phyloP scores from a whole-genome alignment of 2,113 vertebrate genomes.

The Psilopogon haemacephalus region DNA sequence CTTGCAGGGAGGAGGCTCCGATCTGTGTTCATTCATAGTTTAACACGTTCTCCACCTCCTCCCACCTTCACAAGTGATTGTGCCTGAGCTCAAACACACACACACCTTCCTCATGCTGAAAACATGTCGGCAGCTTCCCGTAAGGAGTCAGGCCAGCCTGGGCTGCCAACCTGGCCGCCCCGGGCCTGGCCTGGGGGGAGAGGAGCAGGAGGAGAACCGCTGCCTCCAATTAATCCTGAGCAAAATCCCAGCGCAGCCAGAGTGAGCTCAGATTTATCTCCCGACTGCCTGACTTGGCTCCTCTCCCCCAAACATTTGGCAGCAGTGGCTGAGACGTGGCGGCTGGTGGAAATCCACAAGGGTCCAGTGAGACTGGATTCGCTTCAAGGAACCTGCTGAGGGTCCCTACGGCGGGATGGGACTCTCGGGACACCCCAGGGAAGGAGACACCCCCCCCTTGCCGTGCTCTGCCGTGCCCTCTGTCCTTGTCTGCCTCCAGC shows the following conservation, averaged over 20 bases:
- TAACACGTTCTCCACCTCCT: neutral
- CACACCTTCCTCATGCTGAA: conserved; percentile 4
- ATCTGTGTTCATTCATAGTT: conserved; percentile 18
- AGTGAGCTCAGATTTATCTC: conserved; percentile 65
- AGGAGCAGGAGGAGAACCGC: conserved; percentile 30
- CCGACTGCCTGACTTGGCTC: conserved; percentile 66
- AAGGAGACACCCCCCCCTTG: rapidly evolving
- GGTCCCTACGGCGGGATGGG: neutral
- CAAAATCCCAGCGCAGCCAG: conserved; percentile 33
- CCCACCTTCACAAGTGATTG: neutral
- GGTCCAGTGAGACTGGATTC: neutral
- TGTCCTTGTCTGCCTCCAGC: rapidly evolving
- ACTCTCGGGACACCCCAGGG: neutral
- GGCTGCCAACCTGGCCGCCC: neutral
- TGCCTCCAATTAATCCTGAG: conserved; percentile 66
- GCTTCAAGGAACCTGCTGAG: conserved; percentile 11
- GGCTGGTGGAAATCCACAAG: conserved; percentile 36
- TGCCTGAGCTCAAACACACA: neutral
- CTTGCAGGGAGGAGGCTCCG: neutral
- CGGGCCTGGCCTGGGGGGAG: neutral
- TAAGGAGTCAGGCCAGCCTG: neutral
- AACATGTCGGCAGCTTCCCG: neutral
- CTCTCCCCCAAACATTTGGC: conserved; percentile 58
- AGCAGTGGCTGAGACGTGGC: neutral
- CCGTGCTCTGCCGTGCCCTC: neutral